phyloP scores from a whole-genome alignment of 2,888 invertebrate genomes.

The Caenorhabditis sp. region DNA sequence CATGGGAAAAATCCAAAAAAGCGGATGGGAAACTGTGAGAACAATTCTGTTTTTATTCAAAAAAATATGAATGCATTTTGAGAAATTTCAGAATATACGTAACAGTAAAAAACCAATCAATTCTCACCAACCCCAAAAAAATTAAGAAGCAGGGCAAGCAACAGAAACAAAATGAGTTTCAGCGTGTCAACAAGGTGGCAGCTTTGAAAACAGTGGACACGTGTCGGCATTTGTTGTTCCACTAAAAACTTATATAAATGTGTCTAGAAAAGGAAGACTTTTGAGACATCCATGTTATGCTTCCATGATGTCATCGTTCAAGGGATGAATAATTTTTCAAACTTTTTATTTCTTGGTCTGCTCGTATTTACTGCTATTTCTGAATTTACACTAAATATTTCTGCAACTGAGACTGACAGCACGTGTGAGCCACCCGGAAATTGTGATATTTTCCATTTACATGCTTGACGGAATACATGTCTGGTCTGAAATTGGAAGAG shows the following conservation, averaged over 20 bases:
- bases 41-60: not conserved
- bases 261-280: slow-evolving; percentile 2
- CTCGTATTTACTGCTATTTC: not conserved
- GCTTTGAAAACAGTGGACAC: too few species aligned
- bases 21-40: too few species aligned
- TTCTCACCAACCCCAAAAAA: too few species aligned
- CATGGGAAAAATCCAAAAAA: too few species aligned
- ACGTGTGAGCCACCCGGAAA: slow-evolving; percentile 1
- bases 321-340: not conserved
- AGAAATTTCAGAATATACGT: not conserved
- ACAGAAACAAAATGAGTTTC: too few species aligned
- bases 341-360: not conserved
- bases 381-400: not conserved
- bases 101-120: too few species aligned
- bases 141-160: too few species aligned
- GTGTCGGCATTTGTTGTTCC: too few species aligned
- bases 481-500: not conserved
- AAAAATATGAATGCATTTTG: not conserved
- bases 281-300: not conserved
- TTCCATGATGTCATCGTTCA: not conserved
- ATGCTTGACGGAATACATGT: not conserved
- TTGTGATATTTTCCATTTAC: not conserved
- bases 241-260: not conserved
- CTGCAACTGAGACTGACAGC: not conserved
- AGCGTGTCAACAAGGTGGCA: too few species aligned